A percentile compares a stretch with the other conserved stretches of the same genome.
These are phyloP conservation scores for Pteropus rufus DNA, from an alignment of 2,797 vertebrate species.

Conservation along the genomic window DNA sequence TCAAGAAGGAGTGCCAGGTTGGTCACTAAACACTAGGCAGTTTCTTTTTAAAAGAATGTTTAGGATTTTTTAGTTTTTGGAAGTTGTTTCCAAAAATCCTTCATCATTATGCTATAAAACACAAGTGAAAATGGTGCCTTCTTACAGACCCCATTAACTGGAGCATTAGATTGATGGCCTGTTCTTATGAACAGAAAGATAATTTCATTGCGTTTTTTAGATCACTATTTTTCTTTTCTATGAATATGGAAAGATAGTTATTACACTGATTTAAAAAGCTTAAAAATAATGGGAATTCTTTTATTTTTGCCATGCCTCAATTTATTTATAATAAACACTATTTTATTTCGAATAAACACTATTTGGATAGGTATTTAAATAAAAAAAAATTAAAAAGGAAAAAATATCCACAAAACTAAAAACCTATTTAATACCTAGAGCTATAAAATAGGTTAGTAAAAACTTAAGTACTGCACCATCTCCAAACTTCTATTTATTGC, in stretches of 20 bases:
- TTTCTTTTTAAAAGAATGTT: slow-evolving; percentile 53
- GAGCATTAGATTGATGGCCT: neutral
- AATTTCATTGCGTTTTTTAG: neutral
- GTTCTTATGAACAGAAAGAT: neutral
- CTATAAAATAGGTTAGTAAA: neutral
- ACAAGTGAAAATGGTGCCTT: slow-evolving; percentile 22
- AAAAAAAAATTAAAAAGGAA: neutral
- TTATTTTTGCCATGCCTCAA: neutral
- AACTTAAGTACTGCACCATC: neutral
- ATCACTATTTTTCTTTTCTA: neutral
- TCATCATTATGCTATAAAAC: neutral
- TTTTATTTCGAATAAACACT: neutral
- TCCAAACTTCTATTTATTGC: neutral
- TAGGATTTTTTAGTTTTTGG: neutral
- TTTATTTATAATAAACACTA: slow-evolving; percentile 23
- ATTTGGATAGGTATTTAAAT: neutral
- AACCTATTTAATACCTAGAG: neutral
- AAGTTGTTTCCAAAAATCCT: slow-evolving; percentile 53
- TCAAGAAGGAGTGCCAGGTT: slow-evolving; percentile 60
- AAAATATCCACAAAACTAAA: neutral
- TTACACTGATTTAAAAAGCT: neutral
- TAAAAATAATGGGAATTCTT: neutral
- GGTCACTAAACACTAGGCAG: slow-evolving; percentile 52
- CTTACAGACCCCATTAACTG: neutral
- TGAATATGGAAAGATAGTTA: neutral